Base-by-base conservation (phyloP, 2,113 vertebrate species). In the Xenopus laevis region DNA sequence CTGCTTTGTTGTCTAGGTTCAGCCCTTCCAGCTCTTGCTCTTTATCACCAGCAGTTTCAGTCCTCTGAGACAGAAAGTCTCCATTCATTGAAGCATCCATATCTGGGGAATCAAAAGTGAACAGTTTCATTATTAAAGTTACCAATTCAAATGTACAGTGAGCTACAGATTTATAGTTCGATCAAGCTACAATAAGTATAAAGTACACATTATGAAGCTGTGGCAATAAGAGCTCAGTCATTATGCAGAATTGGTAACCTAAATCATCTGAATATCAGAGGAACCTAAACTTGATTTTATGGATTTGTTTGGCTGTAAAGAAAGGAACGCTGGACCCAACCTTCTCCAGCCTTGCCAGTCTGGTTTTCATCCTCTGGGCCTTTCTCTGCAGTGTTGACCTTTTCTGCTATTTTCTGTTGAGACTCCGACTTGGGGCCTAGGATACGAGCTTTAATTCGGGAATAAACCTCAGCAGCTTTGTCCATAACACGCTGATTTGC, bases 401-500 rank as follows among this genome's bases (percentile, higher is more conserved):
- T 87, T 84, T 71, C 81, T 12, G 87, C 82, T 10, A 87, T 82
- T 81, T 95, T 98, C 84, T 84, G 89, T 64, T 86, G 75, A 0
- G 83, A 77, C 63, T 96, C 96, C 0, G 81, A 4, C 84, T 95
- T 96, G 47, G 94, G 89, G 67, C 91, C 95, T 74, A 98, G 87
- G 80, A 99, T 95, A 12, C 95, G 91, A 0, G 95, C 93, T 87
- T 99, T 99, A 84, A 99, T 87, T 27, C 95, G 94, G 47, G 92
- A 93, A 80, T 99, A 99, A 71, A 99, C 96, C 0, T 96, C 93
- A 0, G 90, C 93, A 0, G 96, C 97, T 65, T 98, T 98, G 71
- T 94, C 94, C 96, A 99, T 99, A 77, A 99, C 96, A 0, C 94
- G 94, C 77, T 84, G 86, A 86, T 97, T 98, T 7, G 97, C 95